These are phyloP conservation scores for Thamnophis sirtalis DNA, from an alignment of 2,113 vertebrate species.

Conservation along the genomic window DNA sequence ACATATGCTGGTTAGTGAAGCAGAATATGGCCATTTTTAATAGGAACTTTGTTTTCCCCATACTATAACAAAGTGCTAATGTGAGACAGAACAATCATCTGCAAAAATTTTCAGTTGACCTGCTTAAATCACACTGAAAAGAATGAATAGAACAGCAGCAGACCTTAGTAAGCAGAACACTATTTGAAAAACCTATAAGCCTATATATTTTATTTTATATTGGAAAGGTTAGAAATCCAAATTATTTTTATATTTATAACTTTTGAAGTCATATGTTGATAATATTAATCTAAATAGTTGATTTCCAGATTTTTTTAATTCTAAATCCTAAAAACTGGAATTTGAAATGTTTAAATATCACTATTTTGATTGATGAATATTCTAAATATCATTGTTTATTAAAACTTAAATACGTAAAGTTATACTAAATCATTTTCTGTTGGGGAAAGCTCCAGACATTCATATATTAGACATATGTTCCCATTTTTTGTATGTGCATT, in stretches of 20 bases:
- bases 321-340: not conserved
- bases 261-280: not conserved
- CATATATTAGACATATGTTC: slow-evolving; percentile 13
- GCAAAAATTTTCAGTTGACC: not conserved
- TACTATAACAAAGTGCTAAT: not conserved
- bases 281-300: not conserved
- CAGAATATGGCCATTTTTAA: slow-evolving; percentile 1
- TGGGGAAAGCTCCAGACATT: not conserved
- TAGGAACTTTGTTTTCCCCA: not conserved
- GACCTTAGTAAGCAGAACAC: not conserved
- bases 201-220: not conserved
- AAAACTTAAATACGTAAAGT: not conserved
- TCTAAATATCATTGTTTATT: slow-evolving; percentile 17
- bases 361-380: slow-evolving; percentile 22
- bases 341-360: slow-evolving; percentile 6
- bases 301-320: not conserved
- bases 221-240: not conserved
- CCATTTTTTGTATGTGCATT: slow-evolving; percentile 16
- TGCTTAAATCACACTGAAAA: not conserved
- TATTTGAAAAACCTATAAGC: not conserved
- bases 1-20: not conserved
- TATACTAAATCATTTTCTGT: slow-evolving; percentile 29
- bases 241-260: not conserved
- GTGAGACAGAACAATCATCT: not conserved
- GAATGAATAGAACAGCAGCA: not conserved